Evolutionary conservation across 2,888 invertebrate species (phyloP), one percentile per base, ranked within the genome.

Genomic region (Encarsia formosa): DNA sequence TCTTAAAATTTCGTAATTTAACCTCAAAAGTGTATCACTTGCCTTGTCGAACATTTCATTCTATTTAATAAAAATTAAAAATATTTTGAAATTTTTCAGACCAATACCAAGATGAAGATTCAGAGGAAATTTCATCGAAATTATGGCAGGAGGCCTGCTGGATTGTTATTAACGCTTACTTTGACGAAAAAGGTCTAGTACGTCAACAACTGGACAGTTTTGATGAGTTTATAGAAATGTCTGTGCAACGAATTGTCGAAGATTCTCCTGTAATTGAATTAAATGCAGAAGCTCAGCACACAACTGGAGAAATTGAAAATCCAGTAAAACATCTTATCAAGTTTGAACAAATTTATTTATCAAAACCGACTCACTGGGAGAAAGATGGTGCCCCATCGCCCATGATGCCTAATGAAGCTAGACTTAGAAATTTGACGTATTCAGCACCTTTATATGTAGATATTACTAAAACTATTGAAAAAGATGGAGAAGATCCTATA

Each of bases 141-240:
- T 78, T 98, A 59, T 99, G 99, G 99, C 98, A 99, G 76, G 98
- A 98, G 79, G 99, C 99, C 38, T 99, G 99, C 69, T 99, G 99
- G 99, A 97, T 99, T 69, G 98, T 99, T 56, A 99, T 99, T 70
- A 97, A 97, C 72, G 95, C 99, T 0, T 99, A 99, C 76, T 99
- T 99, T 71, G 99, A 99, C 72, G 99, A 99, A 74, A 99, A 99
- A 76, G 99, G 99, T 74, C 81, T 99, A 59, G 99, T 99, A 37
- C 85, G 99, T 44, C 99, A 99, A 73, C 99, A 99, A 73, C 79
- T 99, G 62, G 99, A 99, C 74, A 98, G 97, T 68, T 99, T 99
- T 70, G 98, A 99, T 80, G 99, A 99, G 78, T 99, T 99, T 70
- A 98, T 99, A 71, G 98, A 96, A 76, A 99, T 99, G 98, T 97